These are phyloP conservation scores for Crossoptilon crossoptilon DNA, from an alignment of 2,797 vertebrate genomes.

Conservation along the genomic window DNA sequence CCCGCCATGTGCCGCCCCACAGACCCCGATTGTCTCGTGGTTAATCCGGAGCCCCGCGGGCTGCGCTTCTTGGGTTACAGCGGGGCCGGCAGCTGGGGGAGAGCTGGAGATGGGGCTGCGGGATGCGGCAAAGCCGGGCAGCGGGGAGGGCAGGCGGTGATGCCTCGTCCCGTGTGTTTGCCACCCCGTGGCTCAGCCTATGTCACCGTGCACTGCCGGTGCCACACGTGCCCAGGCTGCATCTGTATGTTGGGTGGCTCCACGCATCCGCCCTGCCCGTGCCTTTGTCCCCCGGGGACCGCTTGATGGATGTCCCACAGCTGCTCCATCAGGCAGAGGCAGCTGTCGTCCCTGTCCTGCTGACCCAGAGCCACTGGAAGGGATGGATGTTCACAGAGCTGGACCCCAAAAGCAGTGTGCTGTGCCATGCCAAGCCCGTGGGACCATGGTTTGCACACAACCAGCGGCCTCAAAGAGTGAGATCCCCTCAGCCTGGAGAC, in stretches of 20 bases:
- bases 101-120: background rate
- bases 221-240: background rate
- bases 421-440: background rate
- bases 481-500: background rate
- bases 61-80: constrained; percentile 42
- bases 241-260: too few relatives aligned
- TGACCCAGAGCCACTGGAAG: background rate
- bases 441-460: background rate
- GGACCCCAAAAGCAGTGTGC: background rate
- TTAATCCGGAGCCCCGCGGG: constrained; percentile 38
- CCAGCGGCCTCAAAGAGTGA: background rate
- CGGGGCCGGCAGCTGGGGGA: background rate
- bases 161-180: background rate
- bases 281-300: background rate
- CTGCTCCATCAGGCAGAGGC: constrained; percentile 24
- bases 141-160: background rate
- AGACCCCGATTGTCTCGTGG: background rate
- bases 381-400: background rate
- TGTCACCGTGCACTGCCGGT: rapidly evolving
- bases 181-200: rapidly evolving
- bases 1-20: background rate
- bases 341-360: background rate
- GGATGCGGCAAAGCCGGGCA: background rate
- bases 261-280: too few relatives aligned
- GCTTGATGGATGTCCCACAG: constrained; percentile 49